A percentile compares a stretch with the other conserved stretches of the same genome.
phyloP scores from a whole-genome alignment of 2,113 vertebrate species.

The Chionomys nivalis region DNA sequence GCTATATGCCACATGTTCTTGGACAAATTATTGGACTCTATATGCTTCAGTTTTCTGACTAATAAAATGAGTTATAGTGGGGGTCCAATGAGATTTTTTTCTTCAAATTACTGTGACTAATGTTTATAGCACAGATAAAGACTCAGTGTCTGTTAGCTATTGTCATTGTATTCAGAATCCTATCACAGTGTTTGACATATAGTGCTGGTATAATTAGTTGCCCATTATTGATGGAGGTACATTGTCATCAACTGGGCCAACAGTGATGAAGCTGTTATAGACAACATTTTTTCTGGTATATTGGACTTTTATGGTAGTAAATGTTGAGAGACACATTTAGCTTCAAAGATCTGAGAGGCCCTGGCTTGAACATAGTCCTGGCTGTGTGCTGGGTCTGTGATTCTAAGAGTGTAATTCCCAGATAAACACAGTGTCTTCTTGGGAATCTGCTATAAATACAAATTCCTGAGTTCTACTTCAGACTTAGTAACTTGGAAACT shows the following conservation, averaged over 20 bases:
- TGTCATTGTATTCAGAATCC: slow-evolving; percentile 24
- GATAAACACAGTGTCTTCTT: neutral
- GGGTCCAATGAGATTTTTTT: slow-evolving; percentile 19
- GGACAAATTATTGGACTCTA: neutral
- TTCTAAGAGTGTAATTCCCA: neutral
- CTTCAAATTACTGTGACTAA: slow-evolving; percentile 18
- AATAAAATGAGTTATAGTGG: neutral
- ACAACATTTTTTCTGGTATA: neutral
- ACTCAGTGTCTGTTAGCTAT: neutral
- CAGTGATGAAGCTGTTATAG: neutral
- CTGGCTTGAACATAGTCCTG: neutral
- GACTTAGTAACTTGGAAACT: neutral
- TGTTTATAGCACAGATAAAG: neutral
- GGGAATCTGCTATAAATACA: slow-evolving; percentile 10
- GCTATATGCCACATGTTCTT: neutral
- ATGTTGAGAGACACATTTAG: neutral
- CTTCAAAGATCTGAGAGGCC: neutral
- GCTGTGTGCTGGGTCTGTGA: neutral
- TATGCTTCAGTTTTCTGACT: neutral
- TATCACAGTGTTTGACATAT: neutral
- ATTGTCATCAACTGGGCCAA: neutral
- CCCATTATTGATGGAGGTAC: neutral
- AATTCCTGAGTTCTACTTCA: neutral
- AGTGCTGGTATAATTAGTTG: neutral
- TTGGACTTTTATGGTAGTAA: neutral